Base-by-base conservation (phyloP, 2,888 invertebrate species). In the Serrognathus titanus region DNA sequence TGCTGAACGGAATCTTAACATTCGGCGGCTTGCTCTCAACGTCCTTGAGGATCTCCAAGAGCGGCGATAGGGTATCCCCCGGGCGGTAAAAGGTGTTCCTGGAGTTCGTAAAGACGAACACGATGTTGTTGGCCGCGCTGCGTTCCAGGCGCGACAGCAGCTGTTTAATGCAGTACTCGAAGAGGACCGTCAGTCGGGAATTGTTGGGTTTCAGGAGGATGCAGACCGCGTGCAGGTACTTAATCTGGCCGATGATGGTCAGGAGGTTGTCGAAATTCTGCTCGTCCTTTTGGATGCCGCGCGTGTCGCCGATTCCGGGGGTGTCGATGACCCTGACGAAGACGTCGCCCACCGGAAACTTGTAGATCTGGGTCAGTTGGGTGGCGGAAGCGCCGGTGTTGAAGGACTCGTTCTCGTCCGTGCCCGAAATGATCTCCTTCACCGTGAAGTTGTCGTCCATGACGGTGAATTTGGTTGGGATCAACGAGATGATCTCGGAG, bases 231-330 rank as follows among this genome's bases (percentile, higher is more conserved):
- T 61, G 52, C 8, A 63, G 31, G 3, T 61, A 45, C 38, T 55
- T 40, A 8, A 59, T 47, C 48, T 56, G 55, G 2, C 50, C 59
- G 5, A 63, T 41, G 12, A 50, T 53, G 1, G 12, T 36, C 6
- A 63, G 58, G 35, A 74, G 68, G 35, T 68, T 67, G 49, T 72
- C 72, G 55, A 69, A 72, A 47, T 73, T 73, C 9, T 55, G 49
- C 35, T 69, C 59, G 48, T 71, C 70, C 37, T 67, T 59, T 35
- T 61, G 57, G 4, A 62, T 59, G 1, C 71, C 72, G 20, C 68
- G 62, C 2, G 69, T 69, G 47, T 71, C 71, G 1, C 69, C 61
- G 16, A 61, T 59, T 1, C 63, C 61, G 0, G 63, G 63, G 1
- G 63, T 63, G 38, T 63, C 63, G 8, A 63, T 61, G 3, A 58